Percentiles rank a stretch among this genome's conserved stretches.
Conservation (phyloP, 2,888 invertebrate species). For the Rotaria sp. region DNA sequence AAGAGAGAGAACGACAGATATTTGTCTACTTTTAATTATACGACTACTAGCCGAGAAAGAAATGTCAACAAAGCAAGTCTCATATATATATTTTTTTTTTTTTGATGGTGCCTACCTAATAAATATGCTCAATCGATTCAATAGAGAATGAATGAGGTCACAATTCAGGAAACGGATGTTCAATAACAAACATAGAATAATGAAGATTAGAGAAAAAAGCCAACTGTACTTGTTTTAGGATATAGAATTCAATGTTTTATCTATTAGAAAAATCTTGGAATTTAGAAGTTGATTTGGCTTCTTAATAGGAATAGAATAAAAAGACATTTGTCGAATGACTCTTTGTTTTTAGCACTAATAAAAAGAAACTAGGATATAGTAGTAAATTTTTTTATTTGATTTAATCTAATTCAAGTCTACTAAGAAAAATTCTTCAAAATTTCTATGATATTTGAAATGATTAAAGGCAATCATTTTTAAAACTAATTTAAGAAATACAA, state of each 20-base stretch:
- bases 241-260: not conserved
- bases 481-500: too few relatives aligned
- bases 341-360: too few relatives aligned
- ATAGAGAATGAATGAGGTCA: not conserved
- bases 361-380: too few relatives aligned
- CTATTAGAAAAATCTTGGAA: too few relatives aligned
- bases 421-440: too few relatives aligned
- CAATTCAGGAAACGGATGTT: conserved; percentile 1
- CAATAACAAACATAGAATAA: not conserved
- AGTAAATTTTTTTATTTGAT: too few relatives aligned
- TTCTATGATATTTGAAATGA: too few relatives aligned
- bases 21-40: conserved; percentile 16
- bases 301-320: too few relatives aligned
- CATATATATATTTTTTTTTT: not conserved
- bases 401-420: too few relatives aligned
- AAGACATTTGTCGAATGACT: too few relatives aligned
- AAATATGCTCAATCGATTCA: not conserved
- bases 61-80: conserved; percentile 19
- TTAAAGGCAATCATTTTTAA: not conserved
- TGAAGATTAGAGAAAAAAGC: not conserved
- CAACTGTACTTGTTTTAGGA: not conserved
- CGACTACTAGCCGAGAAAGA: not conserved
- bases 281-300: too few relatives aligned
- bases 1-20: not conserved
- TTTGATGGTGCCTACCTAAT: conserved; percentile 22